Evolutionary conservation across 2,113 vertebrate species (phyloP).

Genomic region (Camelus dromedarius): DNA sequence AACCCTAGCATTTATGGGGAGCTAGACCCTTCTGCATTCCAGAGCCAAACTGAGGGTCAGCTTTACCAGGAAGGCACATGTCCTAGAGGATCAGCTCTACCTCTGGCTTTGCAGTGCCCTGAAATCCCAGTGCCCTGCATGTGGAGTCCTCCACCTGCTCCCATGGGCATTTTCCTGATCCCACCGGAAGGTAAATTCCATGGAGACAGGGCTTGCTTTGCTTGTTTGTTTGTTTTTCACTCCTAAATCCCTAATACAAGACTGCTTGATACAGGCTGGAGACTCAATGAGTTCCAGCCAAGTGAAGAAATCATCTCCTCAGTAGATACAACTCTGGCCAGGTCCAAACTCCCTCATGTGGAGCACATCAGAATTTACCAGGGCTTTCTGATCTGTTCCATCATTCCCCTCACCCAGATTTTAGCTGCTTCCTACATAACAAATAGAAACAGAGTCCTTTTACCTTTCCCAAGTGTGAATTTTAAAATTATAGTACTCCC

Average conservation of each 20-base stretch:
- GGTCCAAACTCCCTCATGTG: accelerated
- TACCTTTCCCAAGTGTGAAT: neutral
- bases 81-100: neutral
- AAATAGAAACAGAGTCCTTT: neutral
- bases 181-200: neutral
- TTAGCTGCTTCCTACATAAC: neutral
- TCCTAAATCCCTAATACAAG: neutral
- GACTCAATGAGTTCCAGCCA: neutral
- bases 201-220: neutral
- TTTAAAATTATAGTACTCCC: neutral
- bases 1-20: neutral
- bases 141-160: accelerated
- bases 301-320: neutral
- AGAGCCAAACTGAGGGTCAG: neutral
- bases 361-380: neutral
- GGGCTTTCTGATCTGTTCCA: neutral
- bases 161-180: neutral
- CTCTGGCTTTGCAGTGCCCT: accelerated
- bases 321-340: neutral
- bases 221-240: neutral
- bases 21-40: too few species aligned
- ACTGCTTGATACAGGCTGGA: neutral
- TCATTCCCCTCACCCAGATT: neutral
- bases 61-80: accelerated
- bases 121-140: accelerated